A percentile compares a stretch with the other conserved stretches of the same genome.
These are phyloP conservation scores for Phalacrocorax aristotelis DNA, from an alignment of 2,113 vertebrate genomes.

Conservation along the genomic window DNA sequence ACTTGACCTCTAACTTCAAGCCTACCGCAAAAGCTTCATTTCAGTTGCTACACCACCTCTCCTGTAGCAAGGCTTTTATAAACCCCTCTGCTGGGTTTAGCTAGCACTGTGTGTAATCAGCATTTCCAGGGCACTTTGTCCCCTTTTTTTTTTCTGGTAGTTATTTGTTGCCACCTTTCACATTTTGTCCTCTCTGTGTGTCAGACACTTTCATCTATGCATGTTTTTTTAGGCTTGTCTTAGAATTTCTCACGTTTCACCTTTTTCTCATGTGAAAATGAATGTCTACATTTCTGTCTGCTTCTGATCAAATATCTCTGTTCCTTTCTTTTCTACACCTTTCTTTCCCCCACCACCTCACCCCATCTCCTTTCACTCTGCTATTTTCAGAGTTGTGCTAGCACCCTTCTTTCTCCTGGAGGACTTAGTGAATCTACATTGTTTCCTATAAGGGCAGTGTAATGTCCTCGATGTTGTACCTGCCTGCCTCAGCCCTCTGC, in stretches of 20 bases:
- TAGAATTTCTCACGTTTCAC: not conserved
- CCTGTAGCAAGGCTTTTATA: not conserved
- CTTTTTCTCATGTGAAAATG: not conserved
- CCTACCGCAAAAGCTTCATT: not conserved
- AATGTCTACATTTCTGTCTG: not conserved
- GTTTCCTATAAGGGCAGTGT: not conserved
- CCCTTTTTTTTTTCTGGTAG: not conserved
- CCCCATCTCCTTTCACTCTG: not conserved
- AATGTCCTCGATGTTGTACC: not conserved
- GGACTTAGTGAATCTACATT: no score
- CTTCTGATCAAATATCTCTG: not conserved
- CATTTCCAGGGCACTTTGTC: not conserved
- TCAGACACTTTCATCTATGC: not conserved
- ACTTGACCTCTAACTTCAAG: conserved; percentile 5
- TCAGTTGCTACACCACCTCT: not conserved
- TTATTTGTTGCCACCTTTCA: not conserved
- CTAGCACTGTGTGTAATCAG: not conserved
- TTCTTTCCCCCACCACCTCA: not conserved
- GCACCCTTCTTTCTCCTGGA: not conserved
- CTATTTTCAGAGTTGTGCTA: not conserved
- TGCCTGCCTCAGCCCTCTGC: not conserved
- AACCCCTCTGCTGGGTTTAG: not conserved
- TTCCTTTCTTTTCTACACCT: not conserved
- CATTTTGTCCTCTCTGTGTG: not conserved
- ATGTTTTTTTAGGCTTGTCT: not conserved